Conservation (phyloP, 2,797 vertebrate species). For the Tinamus major region DNA sequence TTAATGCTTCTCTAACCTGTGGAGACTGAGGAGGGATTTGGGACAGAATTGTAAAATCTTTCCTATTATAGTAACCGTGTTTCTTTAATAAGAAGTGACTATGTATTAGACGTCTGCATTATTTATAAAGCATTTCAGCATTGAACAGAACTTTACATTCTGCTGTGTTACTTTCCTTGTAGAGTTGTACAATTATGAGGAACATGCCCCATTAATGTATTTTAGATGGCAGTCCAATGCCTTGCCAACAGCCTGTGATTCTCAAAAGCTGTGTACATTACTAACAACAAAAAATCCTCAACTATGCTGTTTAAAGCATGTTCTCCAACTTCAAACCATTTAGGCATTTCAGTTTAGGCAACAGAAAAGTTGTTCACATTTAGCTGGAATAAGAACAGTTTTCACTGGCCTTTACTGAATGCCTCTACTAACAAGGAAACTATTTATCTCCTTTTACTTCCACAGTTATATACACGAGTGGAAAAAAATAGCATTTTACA, state of each 20-base stretch:
- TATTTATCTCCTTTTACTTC: slow-evolving; percentile 50
- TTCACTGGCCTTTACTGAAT: slow-evolving; percentile 58
- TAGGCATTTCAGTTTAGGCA: slow-evolving; percentile 20
- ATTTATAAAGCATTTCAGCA: not conserved
- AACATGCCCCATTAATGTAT: not conserved
- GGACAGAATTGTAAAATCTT: not conserved
- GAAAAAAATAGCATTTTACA: not conserved
- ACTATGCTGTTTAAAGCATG: not conserved
- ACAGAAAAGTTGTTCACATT: slow-evolving; percentile 56
- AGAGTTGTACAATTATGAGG: not conserved
- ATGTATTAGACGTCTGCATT: not conserved
- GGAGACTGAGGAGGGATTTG: not conserved
- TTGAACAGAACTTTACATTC: not conserved
- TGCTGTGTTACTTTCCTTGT: not conserved
- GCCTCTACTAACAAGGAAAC: slow-evolving; percentile 57
- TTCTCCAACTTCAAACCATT: slow-evolving; percentile 37
- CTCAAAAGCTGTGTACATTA: slow-evolving; percentile 8
- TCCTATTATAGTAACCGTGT: not conserved
- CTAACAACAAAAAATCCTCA: not conserved
- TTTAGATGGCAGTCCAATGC: not conserved
- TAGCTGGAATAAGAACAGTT: slow-evolving; percentile 54
- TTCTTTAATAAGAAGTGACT: not conserved
- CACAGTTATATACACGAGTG: not conserved
- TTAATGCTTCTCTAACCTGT: not conserved
- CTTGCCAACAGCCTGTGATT: not conserved